phyloP scores from a whole-genome alignment of 2,888 invertebrate species.

The Eristalinus sepulchralis region DNA sequence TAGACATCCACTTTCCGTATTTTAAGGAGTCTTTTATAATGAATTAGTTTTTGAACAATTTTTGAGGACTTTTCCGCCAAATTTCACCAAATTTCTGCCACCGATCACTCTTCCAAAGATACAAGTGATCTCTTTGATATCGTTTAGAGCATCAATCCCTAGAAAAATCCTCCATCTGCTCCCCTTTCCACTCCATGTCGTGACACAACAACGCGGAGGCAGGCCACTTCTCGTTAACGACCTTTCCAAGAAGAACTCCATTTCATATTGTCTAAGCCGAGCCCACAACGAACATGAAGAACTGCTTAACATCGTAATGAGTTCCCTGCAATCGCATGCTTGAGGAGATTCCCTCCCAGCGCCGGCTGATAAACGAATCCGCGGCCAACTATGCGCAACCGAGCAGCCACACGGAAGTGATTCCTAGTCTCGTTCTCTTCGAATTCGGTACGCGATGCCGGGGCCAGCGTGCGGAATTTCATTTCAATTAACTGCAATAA shows the following conservation, averaged over 20 bases:
- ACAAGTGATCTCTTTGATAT: no score
- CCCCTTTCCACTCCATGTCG: neutral
- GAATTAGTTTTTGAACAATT: no score
- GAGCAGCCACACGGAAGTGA: slow-evolving; percentile 46
- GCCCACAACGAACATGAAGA: neutral
- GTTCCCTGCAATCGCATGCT: neutral
- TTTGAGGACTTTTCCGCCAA: no score
- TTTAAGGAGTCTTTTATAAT: no score
- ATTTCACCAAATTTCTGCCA: no score
- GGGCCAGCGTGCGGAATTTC: slow-evolving; percentile 36
- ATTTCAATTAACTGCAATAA: slow-evolving; percentile 58
- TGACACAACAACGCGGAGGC: neutral
- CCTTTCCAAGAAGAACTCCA: neutral
- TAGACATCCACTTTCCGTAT: no score
- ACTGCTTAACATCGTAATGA: neutral
- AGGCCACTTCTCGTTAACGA: neutral
- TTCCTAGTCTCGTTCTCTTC: slow-evolving; percentile 14
- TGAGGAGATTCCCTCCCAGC: neutral
- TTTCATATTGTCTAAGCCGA: neutral
- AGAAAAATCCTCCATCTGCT: no score
- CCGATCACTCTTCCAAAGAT: no score
- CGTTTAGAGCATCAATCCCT: no score
- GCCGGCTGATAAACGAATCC: neutral
- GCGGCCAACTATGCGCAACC: slow-evolving; percentile 36
- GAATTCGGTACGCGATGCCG: slow-evolving; percentile 37